Base-by-base conservation (phyloP, 2,888 invertebrate genomes). In the Acleris cristana region DNA sequence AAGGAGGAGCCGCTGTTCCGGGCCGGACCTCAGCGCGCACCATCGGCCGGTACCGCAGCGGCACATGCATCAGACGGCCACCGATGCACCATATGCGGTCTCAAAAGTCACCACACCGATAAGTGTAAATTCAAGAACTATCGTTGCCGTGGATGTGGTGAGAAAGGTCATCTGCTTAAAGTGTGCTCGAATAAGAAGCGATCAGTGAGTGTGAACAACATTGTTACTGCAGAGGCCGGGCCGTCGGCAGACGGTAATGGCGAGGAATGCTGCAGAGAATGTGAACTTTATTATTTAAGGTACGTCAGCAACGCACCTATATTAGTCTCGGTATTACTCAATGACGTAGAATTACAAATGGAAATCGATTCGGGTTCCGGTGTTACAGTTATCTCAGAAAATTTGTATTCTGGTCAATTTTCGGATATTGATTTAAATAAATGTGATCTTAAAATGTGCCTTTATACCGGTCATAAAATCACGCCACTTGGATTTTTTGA, bases 1-100 rank as follows among this genome's bases (percentile, higher is more conserved):
- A 72, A 70, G 60, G 53, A 69, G 56, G 71, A 71, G 53, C 70
- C 70, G 48, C 45, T 70, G 12, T 70, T 53, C 62, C n/a, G 57
- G 48, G 45, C 55, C 45, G 63, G 14, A 4, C 52, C 26, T 19
- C 8, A 8, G 2, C 30, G 65, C n/a, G 65, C 30, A 4, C 10
- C 34, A 34, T n/a, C 19, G 2, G 23, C 14, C 44, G 52, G 30
- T 0, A 58, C 18, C 12, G 26, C 6, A 26, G 45, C 61, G 18
- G 34, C 54, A 19, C 30, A 30, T n/a, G 58, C 57, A 45, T 10
- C 10, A n/a, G 12, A 14, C 44, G 48, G 21, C 64, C 34, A 23
- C 16, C n/a, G n/a, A 49, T 51, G 51, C 68, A 68, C 21, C 21
- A 58, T 69, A 45, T 70, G 70, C 30, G 70, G 70, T 21, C 51